phyloP scores from a whole-genome alignment of 2,888 invertebrate genomes.

The Sussaba pulchella region DNA sequence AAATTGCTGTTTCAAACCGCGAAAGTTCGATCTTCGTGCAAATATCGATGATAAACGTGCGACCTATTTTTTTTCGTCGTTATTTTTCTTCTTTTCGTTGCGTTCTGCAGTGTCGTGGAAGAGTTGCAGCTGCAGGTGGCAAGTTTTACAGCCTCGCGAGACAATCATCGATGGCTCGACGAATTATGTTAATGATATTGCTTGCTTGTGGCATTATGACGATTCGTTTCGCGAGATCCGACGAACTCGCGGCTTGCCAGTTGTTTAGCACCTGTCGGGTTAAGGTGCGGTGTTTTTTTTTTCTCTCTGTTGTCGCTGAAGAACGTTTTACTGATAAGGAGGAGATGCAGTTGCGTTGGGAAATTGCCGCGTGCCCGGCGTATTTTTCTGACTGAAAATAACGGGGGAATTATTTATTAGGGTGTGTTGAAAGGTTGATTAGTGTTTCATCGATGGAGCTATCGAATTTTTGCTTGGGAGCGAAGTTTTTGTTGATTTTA shows the following conservation, averaged over 20 bases:
- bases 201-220: constrained; percentile 8
- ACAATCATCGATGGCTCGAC: not conserved
- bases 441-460: constrained; percentile 42
- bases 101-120: constrained; percentile 18
- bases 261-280: constrained; percentile 64
- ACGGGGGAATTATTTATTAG: not conserved
- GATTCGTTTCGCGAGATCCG: constrained; percentile 15
- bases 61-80: constrained; percentile 32
- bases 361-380: constrained; percentile 19
- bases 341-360: constrained; percentile 45
- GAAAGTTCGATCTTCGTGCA: constrained; percentile 4
- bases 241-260: constrained; percentile 53
- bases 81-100: not conserved
- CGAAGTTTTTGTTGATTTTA: constrained; percentile 32
- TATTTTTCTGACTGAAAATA: constrained; percentile 26
- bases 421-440: not conserved
- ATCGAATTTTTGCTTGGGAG: not conserved
- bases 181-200: constrained; percentile 8
- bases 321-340: constrained; percentile 28
- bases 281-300: not conserved
- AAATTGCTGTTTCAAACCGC: not conserved
- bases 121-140: constrained; percentile 10
- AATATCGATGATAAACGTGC: constrained; percentile 24
- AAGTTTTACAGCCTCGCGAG: not conserved
- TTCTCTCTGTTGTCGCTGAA: not conserved